These are phyloP conservation scores for Notechis scutatus DNA, from an alignment of 2,113 vertebrate genomes.

Conservation along the genomic window DNA sequence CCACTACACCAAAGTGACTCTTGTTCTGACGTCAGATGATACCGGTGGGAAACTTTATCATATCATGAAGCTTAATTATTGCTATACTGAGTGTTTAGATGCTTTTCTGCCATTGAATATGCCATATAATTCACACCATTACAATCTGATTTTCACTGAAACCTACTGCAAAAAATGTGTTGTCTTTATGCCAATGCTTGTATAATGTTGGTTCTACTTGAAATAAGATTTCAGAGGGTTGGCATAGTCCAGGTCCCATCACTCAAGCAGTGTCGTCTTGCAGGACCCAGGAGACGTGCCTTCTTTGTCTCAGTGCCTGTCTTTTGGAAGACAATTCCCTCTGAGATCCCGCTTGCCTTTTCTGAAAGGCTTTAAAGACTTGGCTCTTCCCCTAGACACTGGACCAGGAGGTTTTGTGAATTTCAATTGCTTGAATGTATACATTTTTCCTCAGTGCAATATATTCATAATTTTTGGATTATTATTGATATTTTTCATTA, in stretches of 20 bases:
- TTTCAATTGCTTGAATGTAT: background rate
- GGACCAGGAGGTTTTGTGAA: background rate
- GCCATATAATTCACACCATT: background rate
- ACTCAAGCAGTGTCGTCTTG: background rate
- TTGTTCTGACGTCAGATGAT: background rate
- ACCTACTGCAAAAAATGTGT: background rate
- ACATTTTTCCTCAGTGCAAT: background rate
- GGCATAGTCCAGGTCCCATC: background rate
- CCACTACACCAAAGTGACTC: background rate
- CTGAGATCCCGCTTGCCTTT: background rate
- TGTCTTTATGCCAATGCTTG: background rate
- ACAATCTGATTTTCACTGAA: background rate
- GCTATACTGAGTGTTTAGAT: background rate
- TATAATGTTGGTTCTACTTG: background rate
- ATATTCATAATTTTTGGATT: background rate
- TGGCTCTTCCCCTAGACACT: background rate
- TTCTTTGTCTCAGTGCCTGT: background rate
- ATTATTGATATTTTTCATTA: background rate
- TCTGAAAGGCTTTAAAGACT: background rate
- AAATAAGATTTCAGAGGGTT: background rate
- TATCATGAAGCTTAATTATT: slow-evolving; percentile 24
- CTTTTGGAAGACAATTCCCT: background rate
- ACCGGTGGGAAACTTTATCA: slow-evolving; percentile 10
- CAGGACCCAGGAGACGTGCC: background rate
- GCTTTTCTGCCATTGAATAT: background rate